phyloP scores from a whole-genome alignment of 2,797 vertebrate species.

The Salarias fasciatus region DNA sequence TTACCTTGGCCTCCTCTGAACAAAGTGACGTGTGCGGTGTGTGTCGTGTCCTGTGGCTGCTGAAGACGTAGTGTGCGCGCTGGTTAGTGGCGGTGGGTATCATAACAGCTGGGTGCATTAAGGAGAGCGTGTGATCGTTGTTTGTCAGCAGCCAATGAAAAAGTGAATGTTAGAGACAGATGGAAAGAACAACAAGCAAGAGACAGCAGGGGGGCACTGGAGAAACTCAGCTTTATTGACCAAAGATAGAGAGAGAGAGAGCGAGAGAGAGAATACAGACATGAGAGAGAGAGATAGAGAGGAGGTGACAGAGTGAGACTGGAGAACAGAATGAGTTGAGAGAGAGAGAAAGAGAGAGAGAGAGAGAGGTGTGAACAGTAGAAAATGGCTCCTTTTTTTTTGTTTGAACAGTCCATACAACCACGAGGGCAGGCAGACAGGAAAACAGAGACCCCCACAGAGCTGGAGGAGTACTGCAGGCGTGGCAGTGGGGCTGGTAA shows the following conservation, averaged over 20 bases:
- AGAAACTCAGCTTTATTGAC: conserved; percentile 82
- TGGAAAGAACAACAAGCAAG: conserved; percentile 79
- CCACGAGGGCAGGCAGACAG: conserved; percentile 64
- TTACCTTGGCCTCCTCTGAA: too few species aligned
- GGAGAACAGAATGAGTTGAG: background rate
- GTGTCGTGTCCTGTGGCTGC: background rate
- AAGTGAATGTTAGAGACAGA: conserved; percentile 76
- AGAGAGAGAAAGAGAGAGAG: conserved; percentile 5
- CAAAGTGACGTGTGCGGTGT: too few species aligned
- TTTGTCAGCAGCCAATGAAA: conserved; percentile 70
- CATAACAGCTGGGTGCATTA: conserved; percentile 63
- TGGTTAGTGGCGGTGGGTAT: conserved; percentile 70
- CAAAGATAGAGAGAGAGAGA: conserved; percentile 62
- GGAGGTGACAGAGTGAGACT: conserved; percentile 12
- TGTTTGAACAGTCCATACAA: conserved; percentile 70
- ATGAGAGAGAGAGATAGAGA: conserved; percentile 19
- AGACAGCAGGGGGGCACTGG: conserved; percentile 78
- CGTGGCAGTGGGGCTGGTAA: conserved; percentile 71
- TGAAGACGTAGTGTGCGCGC: conserved; percentile 22
- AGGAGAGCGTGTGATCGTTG: conserved; percentile 48
- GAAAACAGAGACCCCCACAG: conserved; percentile 65
- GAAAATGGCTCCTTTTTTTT: conserved; percentile 76
- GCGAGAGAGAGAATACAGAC: conserved; percentile 1
- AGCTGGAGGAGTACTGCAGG: conserved; percentile 68
- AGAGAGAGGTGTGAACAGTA: conserved; percentile 63